These are phyloP conservation scores for Strigamia crassipes DNA, from an alignment of 2,888 invertebrate genomes.

Conservation along the genomic window DNA sequence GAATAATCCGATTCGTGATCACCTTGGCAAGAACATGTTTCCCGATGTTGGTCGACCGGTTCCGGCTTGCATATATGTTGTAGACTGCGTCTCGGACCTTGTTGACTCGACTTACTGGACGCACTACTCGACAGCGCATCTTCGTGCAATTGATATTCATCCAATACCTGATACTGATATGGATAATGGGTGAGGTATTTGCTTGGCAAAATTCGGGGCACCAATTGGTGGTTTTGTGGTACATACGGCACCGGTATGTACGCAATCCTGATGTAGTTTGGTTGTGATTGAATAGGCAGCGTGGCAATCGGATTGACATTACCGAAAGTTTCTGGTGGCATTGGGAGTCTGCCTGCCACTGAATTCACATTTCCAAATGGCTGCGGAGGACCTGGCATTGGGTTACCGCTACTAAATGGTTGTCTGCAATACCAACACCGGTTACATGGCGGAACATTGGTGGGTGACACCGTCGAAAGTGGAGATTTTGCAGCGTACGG, in stretches of 20 bases:
- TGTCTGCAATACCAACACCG: background rate
- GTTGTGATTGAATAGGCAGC: background rate
- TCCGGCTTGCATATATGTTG: background rate
- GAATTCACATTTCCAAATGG: background rate
- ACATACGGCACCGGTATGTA: background rate
- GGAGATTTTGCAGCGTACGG: background rate
- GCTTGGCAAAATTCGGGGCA: background rate
- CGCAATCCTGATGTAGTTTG: background rate
- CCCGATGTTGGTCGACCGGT: background rate
- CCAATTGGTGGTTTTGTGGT: background rate
- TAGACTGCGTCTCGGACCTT: background rate
- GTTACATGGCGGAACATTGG: background rate
- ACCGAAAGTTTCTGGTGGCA: too few species aligned
- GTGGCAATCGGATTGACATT: too few species aligned
- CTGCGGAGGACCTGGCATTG: background rate
- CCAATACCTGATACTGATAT: background rate
- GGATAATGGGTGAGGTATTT: background rate
- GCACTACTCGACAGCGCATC: background rate
- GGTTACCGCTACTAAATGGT: background rate
- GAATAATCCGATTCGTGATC: background rate
- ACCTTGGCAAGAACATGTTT: background rate
- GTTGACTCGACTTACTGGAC: background rate
- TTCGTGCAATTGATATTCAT: background rate
- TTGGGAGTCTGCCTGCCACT: too few species aligned
- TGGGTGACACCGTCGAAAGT: background rate